Percentiles rank a stretch among this genome's conserved stretches.
These are phyloP conservation scores for Ptychodera flava DNA, from an alignment of 35 echinoderm and acorn worm genomes.

Conservation along the genomic window DNA sequence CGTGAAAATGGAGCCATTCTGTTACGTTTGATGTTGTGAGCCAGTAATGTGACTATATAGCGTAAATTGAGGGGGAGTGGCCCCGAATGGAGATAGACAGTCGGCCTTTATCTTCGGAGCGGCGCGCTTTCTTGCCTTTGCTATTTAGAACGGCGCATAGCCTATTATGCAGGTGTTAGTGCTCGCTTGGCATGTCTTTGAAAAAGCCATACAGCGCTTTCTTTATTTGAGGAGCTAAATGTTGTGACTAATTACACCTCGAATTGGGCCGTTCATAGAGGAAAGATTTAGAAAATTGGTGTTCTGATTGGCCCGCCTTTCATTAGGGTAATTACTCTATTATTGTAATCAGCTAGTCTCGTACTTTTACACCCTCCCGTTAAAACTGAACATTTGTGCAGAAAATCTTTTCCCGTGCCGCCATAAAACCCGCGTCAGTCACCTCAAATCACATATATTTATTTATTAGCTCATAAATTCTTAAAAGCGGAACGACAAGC, in stretches of 20 bases:
- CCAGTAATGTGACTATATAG: not conserved
- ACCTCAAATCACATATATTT: not conserved
- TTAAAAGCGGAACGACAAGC: not conserved
- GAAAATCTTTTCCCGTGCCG: not conserved
- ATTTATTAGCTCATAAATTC: not conserved
- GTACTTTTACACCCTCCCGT: not conserved
- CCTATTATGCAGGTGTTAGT: not conserved
- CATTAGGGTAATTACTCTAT: not conserved
- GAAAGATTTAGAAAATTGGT: constrained; percentile 2
- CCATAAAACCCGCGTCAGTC: not conserved
- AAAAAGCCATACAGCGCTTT: not conserved
- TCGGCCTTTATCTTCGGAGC: not conserved
- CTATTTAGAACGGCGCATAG: not conserved
- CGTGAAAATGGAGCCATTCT: not conserved
- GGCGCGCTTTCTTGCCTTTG: not conserved
- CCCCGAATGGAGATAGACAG: not conserved
- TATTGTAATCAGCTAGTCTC: constrained; percentile 1
- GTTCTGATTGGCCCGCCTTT: not conserved
- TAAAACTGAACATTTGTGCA: not conserved
- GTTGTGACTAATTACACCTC: not conserved
- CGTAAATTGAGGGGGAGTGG: not conserved
- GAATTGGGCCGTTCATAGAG: not conserved
- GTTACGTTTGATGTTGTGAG: not conserved
- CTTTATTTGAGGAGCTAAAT: not conserved
- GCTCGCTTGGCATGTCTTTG: not conserved